Conservation (phyloP, 2,113 vertebrate species). For the Fregata magnificens region DNA sequence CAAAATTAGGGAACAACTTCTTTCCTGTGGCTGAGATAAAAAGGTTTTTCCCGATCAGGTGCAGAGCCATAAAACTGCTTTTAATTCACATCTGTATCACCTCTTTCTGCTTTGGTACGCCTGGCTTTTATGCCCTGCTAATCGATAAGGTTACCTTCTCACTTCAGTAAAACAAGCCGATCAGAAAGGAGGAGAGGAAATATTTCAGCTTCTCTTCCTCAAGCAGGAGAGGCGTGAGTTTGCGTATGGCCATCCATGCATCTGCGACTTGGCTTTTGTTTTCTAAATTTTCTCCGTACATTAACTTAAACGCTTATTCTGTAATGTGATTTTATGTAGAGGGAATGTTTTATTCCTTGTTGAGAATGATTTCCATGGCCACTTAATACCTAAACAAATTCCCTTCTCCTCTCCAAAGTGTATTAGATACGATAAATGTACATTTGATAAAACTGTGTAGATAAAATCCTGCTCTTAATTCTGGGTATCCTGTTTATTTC, state of each 20-base stretch:
- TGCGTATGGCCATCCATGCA: not conserved
- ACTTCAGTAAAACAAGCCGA: conserved; percentile 12
- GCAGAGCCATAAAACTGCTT: not conserved
- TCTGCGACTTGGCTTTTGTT: conserved; percentile 14
- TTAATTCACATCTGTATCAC: conserved; percentile 1
- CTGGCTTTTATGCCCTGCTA: conserved; percentile 14
- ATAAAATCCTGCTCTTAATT: conserved; percentile 35
- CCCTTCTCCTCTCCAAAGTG: not conserved
- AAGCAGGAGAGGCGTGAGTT: not conserved
- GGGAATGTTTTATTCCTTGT: conserved; percentile 29
- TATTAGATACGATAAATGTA: not conserved
- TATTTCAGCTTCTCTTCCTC: not conserved
- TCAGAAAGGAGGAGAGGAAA: not conserved
- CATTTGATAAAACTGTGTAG: conserved; percentile 1
- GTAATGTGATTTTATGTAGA: not conserved
- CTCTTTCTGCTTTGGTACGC: not conserved
- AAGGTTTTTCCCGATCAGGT: not conserved
- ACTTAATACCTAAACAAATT: conserved; percentile 33
- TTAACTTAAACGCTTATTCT: conserved; percentile 27
- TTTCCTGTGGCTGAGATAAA: not conserved
- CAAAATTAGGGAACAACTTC: conserved; percentile 5
- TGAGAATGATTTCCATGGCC: conserved; percentile 28
- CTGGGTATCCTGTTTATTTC: conserved; percentile 27
- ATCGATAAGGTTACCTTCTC: conserved; percentile 48
- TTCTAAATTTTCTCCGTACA: conserved; percentile 21